Evolutionary conservation across 2,797 vertebrate species (phyloP).

Genomic region (Poeciliopsis infans): DNA sequence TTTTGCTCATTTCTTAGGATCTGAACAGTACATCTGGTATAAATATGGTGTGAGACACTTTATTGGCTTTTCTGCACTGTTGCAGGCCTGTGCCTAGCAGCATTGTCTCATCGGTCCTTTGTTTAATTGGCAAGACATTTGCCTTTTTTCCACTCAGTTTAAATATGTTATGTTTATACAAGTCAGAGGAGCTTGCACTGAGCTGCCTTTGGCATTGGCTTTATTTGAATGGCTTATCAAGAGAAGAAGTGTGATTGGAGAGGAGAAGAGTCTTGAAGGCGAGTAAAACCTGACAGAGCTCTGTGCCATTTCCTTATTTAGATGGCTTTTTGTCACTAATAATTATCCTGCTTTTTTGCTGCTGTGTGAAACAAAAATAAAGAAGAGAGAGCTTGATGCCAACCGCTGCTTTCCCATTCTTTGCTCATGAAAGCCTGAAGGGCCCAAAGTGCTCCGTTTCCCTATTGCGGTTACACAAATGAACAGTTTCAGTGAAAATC

Average conservation of each 20-base stretch:
- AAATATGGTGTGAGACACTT: slow-evolving; percentile 28
- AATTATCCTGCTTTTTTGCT: slow-evolving; percentile 69
- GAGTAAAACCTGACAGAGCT: slow-evolving; percentile 56
- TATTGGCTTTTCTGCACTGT: slow-evolving; percentile 31
- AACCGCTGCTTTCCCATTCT: slow-evolving; percentile 52
- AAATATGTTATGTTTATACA: slow-evolving; percentile 37
- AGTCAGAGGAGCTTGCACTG: slow-evolving; percentile 37
- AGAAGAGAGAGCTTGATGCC: slow-evolving; percentile 57
- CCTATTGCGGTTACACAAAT: slow-evolving; percentile 62
- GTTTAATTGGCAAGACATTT: slow-evolving; percentile 54
- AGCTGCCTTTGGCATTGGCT: slow-evolving; percentile 36
- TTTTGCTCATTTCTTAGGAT: background rate
- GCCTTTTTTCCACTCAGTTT: slow-evolving; percentile 43
- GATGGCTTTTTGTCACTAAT: slow-evolving; percentile 75
- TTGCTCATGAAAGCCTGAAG: slow-evolving; percentile 59
- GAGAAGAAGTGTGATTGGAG: slow-evolving; percentile 16
- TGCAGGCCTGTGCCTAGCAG: slow-evolving; percentile 48
- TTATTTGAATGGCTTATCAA: slow-evolving; percentile 53
- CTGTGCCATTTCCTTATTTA: slow-evolving; percentile 60
- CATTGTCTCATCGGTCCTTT: slow-evolving; percentile 30
- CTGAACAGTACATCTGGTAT: slow-evolving; percentile 18
- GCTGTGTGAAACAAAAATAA: slow-evolving; percentile 39
- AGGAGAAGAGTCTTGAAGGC: slow-evolving; percentile 39
- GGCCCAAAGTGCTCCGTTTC: slow-evolving; percentile 49
- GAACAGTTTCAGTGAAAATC: slow-evolving; percentile 67